Evolutionary conservation across 1,140 invertebrate genomes (phyloP).

Genomic region (Zaprionus nigranus): DNA sequence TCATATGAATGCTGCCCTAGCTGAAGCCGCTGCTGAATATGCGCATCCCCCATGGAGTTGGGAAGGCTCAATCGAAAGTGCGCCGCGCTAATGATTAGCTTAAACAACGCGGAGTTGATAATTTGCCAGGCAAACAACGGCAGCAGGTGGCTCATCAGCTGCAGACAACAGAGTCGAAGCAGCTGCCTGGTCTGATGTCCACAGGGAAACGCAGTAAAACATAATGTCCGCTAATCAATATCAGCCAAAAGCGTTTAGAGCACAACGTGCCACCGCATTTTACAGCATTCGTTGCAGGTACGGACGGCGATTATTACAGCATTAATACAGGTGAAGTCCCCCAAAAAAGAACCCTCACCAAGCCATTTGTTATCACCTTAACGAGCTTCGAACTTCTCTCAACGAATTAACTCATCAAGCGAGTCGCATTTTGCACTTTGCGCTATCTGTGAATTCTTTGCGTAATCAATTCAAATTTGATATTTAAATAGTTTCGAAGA

Average conservation of each 20-base stretch:
- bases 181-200: conserved; percentile 24
- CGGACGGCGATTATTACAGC: background rate
- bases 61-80: conserved; percentile 19
- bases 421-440: background rate
- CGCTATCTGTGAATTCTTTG: background rate
- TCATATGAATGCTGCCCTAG: background rate
- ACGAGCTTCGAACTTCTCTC: background rate
- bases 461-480: background rate
- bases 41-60: background rate
- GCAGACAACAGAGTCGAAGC: background rate
- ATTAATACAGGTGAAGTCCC: background rate
- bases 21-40: background rate
- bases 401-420: background rate
- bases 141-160: conserved; percentile 61
- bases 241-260: conserved; percentile 57
- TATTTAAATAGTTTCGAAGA: background rate
- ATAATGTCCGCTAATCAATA: conserved; percentile 63
- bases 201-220: conserved; percentile 43
- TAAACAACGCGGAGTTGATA: conserved; percentile 62
- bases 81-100: conserved; percentile 48
- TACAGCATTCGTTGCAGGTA: conserved; percentile 16
- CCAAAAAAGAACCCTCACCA: background rate
- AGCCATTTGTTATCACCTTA: background rate
- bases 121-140: conserved; percentile 51
- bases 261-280: conserved; percentile 2